Evolutionary conservation across 2,888 invertebrate genomes (phyloP), one percentile per base, ranked within the genome.

Genomic region (Rhyacophila evoluta): DNA sequence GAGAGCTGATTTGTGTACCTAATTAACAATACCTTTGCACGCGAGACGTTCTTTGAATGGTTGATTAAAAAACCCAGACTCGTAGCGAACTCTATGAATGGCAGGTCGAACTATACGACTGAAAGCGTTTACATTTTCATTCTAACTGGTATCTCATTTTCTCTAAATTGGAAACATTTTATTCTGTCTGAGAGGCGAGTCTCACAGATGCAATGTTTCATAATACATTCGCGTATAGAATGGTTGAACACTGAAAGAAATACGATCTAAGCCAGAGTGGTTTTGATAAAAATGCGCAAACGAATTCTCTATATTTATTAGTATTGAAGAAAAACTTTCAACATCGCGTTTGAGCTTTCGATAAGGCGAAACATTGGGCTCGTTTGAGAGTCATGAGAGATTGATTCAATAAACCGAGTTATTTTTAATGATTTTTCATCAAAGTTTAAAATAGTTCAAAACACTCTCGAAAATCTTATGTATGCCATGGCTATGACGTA

Each of bases 131-230:
- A 37, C 69, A 27, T 25, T 72, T 33, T 70, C 70, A 74, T 78
- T 78, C 75, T 74, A 79, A 79, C 75, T 79, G 78, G 78, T 67
- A 33, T 79, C 78, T 78, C 78, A 41, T 79, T 79, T 75, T 55
- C 72, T 75, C 74, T 75, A 79, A 75, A 79, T 79, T 79, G 78
- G 72, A 72, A 79, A 72, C 72, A 75, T 75, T 75, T 72, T 75
- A 72, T 79, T 71, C 37, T 33, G 29, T 33, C 19, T 29, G 74
- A n/a, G 29, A 28, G 70, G 41, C 28, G 27, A 27, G 8, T 70
- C 37, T 41, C 67, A 29, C 41, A 12, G 55, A 55, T 55, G 15
- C 55, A 6, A 25, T 55, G 55, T 25, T 55, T 25, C 55, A 25
- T 55, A 25, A 55, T 55, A 55, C 55, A 55, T 19, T 41, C 41